phyloP scores from a whole-genome alignment of 2,113 vertebrate species.

The Onychostoma macrolepis region DNA sequence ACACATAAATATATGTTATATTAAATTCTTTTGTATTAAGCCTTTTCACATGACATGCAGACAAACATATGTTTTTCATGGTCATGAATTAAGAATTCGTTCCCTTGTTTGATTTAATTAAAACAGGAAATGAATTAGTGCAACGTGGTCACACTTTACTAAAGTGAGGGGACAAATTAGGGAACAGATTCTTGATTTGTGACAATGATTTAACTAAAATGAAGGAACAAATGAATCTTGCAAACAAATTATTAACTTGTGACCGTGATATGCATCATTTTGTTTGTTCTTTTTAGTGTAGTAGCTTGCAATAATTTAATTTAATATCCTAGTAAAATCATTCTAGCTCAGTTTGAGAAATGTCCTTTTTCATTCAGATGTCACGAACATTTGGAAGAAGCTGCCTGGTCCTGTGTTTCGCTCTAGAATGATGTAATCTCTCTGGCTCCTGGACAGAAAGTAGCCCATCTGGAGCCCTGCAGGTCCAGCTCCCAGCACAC shows the following conservation, averaged over 20 bases:
- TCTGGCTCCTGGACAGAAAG: constrained; percentile 82
- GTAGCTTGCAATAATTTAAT: neutral
- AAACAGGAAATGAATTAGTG: neutral
- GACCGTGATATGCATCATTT: too few relatives aligned
- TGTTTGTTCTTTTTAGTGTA: too few relatives aligned
- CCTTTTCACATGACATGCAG: too few relatives aligned
- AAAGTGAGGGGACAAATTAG: neutral
- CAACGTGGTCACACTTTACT: neutral
- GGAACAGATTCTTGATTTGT: neutral
- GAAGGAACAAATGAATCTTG: neutral
- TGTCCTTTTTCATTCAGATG: neutral
- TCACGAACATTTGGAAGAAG: constrained; percentile 83
- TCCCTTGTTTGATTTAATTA: neutral
- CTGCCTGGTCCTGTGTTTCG: constrained; percentile 82
- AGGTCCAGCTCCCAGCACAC: constrained; percentile 91
- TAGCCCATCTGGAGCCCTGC: constrained; percentile 89
- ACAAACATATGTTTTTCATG: too few relatives aligned
- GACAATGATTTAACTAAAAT: neutral
- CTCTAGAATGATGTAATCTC: constrained; percentile 89
- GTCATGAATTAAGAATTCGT: neutral
- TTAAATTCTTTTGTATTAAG: too few relatives aligned
- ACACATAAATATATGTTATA: too few relatives aligned
- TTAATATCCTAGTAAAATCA: neutral
- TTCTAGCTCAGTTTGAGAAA: neutral
- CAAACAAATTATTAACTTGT: too few relatives aligned